Conservation (phyloP, 2,888 invertebrate species). For the Theretra japonica region DNA sequence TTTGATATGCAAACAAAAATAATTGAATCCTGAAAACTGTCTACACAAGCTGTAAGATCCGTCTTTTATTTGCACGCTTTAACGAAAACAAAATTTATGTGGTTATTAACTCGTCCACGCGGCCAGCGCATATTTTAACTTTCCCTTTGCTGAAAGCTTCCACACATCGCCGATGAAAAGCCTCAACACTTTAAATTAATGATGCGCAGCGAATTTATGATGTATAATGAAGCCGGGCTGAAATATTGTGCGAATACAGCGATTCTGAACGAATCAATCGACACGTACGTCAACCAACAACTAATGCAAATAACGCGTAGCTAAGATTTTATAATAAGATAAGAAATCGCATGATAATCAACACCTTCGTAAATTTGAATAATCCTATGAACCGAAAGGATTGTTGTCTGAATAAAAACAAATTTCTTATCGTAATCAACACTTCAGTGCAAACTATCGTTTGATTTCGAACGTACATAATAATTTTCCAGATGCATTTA, state of each 20-base stretch:
- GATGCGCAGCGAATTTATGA: conserved; percentile 14
- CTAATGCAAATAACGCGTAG: neutral
- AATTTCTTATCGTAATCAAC: too few relatives aligned
- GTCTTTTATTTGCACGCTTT: neutral
- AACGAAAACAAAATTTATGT: neutral
- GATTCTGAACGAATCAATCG: conserved; percentile 11
- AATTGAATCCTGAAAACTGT: neutral
- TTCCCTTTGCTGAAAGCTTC: conserved; percentile 20
- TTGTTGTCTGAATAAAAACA: too few relatives aligned
- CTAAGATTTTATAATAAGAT: neutral
- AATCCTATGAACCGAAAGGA: too few relatives aligned
- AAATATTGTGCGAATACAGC: conserved; percentile 7
- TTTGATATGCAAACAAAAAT: neutral
- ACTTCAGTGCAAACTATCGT: too few relatives aligned
- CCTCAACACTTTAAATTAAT: conserved; percentile 8
- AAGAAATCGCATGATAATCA: neutral
- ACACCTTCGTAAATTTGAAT: too few relatives aligned
- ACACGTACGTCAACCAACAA: neutral
- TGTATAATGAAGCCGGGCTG: neutral
- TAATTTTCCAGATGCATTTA: too few relatives aligned
- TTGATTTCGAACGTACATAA: too few relatives aligned
- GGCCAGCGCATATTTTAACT: conserved; percentile 1
- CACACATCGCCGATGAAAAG: conserved; percentile 12
- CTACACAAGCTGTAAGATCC: neutral
- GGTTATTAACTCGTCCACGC: neutral